Percentiles rank a stretch among this genome's conserved stretches.
Conservation (phyloP, 2,113 vertebrate species). For the Actinemys pallida region DNA sequence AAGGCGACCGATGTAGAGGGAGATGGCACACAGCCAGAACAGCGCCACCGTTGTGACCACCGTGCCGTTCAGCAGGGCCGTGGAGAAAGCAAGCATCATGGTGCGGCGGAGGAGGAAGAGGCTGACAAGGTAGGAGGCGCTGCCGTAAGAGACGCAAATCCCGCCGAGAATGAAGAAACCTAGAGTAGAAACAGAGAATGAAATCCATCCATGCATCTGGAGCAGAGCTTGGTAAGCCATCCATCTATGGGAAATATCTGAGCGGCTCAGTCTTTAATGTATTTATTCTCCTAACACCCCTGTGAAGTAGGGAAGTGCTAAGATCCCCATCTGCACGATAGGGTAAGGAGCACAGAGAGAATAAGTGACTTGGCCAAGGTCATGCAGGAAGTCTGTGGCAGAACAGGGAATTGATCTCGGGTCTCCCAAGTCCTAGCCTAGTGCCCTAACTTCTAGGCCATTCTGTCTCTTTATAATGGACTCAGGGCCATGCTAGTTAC, state of each 20-base stretch:
- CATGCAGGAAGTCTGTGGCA: background rate
- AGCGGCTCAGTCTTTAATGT: background rate
- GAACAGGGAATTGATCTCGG: background rate
- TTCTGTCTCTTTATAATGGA: background rate
- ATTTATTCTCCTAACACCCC: background rate
- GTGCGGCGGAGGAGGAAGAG: conserved; percentile 83
- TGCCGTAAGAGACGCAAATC: conserved; percentile 86
- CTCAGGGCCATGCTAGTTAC: background rate
- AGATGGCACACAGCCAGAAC: conserved; percentile 91
- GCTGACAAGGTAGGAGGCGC: conserved; percentile 84
- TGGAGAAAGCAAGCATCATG: conserved; percentile 86
- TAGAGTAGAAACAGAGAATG: conserved; percentile 40
- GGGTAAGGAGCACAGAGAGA: background rate
- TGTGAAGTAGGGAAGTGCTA: background rate
- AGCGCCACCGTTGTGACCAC: conserved; percentile 82
- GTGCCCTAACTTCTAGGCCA: background rate
- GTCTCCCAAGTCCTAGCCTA: background rate
- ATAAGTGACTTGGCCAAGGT: background rate
- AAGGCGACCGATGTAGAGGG: conserved; percentile 89
- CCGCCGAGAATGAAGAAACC: conserved; percentile 93
- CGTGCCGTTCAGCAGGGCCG: conserved; percentile 76
- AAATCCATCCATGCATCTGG: background rate
- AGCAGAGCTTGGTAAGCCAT: background rate
- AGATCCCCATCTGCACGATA: background rate
- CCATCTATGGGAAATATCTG: background rate